These are phyloP conservation scores for Enteromius thamalakanensis DNA, from an alignment of 2,797 vertebrate species.

Conservation along the genomic window DNA sequence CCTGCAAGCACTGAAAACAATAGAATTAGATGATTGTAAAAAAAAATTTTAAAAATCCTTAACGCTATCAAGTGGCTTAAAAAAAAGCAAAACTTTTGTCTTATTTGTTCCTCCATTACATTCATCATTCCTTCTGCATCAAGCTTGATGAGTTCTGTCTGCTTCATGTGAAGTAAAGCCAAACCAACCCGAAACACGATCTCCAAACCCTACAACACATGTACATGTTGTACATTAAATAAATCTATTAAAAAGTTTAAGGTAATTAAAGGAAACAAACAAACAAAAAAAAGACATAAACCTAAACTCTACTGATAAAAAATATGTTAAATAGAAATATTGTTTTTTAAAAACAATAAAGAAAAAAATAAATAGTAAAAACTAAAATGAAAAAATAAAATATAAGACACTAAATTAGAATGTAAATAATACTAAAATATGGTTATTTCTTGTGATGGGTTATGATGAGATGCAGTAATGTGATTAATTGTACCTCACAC, in stretches of 20 bases:
- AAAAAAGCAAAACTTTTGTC: neutral
- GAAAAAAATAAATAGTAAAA: neutral
- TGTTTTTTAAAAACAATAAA: too few species aligned
- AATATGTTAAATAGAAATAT: too few species aligned
- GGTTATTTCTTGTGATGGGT: neutral
- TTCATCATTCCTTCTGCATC: conserved; percentile 99
- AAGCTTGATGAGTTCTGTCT: conserved; percentile 91
- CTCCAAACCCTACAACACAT: conserved; percentile 87
- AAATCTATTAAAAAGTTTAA: neutral
- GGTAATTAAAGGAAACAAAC: neutral
- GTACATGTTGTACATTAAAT: conserved; percentile 14
- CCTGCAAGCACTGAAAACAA: conserved; percentile 88
- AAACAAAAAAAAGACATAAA: neutral
- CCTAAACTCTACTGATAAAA: neutral
- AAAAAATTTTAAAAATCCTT: neutral
- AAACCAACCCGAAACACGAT: conserved; percentile 95
- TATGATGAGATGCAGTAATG: neutral
- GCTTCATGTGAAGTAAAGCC: conserved; percentile 94
- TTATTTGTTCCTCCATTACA: conserved; percentile 69
- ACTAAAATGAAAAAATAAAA: neutral
- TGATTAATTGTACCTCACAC: conserved; percentile 86
- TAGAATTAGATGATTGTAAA: neutral
- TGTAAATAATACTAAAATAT: neutral
- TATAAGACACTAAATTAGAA: neutral
- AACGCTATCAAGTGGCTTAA: neutral